phyloP scores from a whole-genome alignment of 2,888 invertebrate species.

The Serrognathus titanus region DNA sequence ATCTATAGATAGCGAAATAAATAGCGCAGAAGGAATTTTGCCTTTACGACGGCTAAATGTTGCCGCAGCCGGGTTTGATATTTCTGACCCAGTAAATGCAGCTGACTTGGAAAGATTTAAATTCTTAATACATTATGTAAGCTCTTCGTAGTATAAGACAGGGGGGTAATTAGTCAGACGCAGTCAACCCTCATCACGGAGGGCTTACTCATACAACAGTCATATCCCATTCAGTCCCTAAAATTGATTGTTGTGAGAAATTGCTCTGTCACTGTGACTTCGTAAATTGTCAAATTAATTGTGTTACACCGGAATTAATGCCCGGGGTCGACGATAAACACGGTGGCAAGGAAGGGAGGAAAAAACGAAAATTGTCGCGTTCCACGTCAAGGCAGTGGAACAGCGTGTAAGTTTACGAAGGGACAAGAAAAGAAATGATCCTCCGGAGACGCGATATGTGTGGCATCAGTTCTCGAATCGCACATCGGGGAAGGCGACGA shows the following conservation, averaged over 20 bases:
- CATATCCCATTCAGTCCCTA: slow-evolving; percentile 17
- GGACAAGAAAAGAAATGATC: slow-evolving; percentile 28
- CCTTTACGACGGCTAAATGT: too few relatives aligned
- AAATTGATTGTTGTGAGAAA: slow-evolving; percentile 28
- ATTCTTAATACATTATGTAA: not conserved
- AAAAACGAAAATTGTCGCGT: not conserved
- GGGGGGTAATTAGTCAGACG: slow-evolving; percentile 24
- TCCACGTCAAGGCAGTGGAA: slow-evolving; percentile 6
- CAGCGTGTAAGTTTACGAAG: slow-evolving; percentile 15
- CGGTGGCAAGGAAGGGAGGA: too few relatives aligned
- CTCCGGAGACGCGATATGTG: slow-evolving; percentile 32
- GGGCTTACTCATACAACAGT: slow-evolving; percentile 11
- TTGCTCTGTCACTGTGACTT: slow-evolving; percentile 21
- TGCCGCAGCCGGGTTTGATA: too few relatives aligned
- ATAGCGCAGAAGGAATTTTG: too few relatives aligned
- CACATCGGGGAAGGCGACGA: slow-evolving; percentile 19
- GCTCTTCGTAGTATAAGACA: slow-evolving; percentile 9
- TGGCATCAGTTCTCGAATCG: slow-evolving; percentile 29
- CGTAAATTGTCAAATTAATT: slow-evolving; percentile 26
- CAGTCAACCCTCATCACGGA: slow-evolving; percentile 23
- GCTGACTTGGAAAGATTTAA: too few relatives aligned
- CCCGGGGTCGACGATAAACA: too few relatives aligned
- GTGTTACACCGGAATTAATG: slow-evolving; percentile 1
- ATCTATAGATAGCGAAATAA: not conserved
- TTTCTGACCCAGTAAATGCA: too few relatives aligned